These are phyloP conservation scores for Cygnus atratus DNA, from an alignment of 2,113 vertebrate genomes.

Conservation along the genomic window DNA sequence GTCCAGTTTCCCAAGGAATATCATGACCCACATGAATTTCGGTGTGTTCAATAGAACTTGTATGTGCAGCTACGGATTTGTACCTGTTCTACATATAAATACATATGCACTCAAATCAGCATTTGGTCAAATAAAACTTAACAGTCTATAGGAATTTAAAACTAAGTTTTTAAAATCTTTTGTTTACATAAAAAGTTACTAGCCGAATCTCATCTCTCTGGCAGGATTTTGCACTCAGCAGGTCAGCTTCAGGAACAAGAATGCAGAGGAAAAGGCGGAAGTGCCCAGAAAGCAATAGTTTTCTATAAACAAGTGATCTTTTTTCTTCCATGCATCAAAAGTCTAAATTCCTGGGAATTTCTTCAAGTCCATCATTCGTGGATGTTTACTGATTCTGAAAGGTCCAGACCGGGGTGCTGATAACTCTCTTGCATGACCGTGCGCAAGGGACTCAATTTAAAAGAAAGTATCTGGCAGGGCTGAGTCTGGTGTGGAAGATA, in stretches of 20 bases:
- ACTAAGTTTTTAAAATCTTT: not conserved
- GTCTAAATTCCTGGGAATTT: conserved; percentile 49
- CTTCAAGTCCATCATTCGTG: conserved; percentile 42
- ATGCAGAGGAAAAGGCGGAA: not conserved
- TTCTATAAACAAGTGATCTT: not conserved
- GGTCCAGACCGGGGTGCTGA: conserved; percentile 13
- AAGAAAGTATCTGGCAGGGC: conserved; percentile 57
- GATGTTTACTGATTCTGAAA: conserved; percentile 40
- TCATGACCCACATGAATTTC: accelerated
- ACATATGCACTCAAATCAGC: not conserved
- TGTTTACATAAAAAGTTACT: not conserved
- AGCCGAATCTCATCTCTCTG: not conserved
- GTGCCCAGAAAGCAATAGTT: not conserved
- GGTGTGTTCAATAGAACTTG: not conserved
- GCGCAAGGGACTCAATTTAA: conserved; percentile 65
- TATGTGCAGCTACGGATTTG: not conserved
- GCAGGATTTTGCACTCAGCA: not conserved
- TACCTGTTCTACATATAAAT: not conserved
- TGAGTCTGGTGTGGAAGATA: conserved; percentile 64
- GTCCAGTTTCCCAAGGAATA: not conserved
- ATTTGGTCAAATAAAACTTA: not conserved
- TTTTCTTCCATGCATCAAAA: not conserved
- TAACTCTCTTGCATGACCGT: conserved; percentile 47
- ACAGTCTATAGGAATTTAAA: not conserved
- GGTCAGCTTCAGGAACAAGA: not conserved